Evolutionary conservation across 2,888 invertebrate genomes (phyloP), one percentile per base, ranked within the genome.

Genomic region (Ditylenchus weischeri): DNA sequence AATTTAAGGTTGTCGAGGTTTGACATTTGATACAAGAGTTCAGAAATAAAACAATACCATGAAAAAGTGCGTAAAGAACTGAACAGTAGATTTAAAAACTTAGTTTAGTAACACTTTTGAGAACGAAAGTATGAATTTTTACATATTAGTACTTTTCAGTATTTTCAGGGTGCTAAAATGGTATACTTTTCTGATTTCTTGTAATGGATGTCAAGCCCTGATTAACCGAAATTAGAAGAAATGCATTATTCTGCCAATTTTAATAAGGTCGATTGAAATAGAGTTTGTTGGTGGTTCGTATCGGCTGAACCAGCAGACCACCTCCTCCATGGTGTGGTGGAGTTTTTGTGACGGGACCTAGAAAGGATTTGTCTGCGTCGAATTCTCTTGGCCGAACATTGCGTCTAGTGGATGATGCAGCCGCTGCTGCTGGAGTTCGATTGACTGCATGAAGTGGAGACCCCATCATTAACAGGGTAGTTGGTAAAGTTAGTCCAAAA

Each of bases 401-500:
- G 10, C 59, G 59, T 35, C 36, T 38, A n/a, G n/a, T 7, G 7
- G 59, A 59, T 29, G 10, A 11, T 59, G 36, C 29, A 29, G 29
- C 29, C 5, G 29, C 29, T 19, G 23, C 4, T 59, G 36, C 29
- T 13, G 59, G 59, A 11, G 59, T 59, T 11, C 59, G 36, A 6
- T 15, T 38, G 43, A 19, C 35, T 19, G 36, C 19, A 19, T 29
- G 23, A 8, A 43, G 59, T 38, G 1, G 23, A 21, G 11, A 59
- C 8, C 15, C 2, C 59, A 66, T 51, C 36, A 15, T 48, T 47
- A 38, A n/a, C 15, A 36, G 66, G 38, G 21, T 36, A 19, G 49
- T n/a, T 43, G 59, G 29, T 11, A 8, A 59, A 2, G 19, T 59
- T 59, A 0, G 36, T 59, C 59, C 59, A 59, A 38, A 59, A 59